Percentiles rank a stretch among this genome's conserved stretches.
These are phyloP conservation scores for Choloepus didactylus DNA, from an alignment of 2,797 vertebrate genomes.

Conservation along the genomic window DNA sequence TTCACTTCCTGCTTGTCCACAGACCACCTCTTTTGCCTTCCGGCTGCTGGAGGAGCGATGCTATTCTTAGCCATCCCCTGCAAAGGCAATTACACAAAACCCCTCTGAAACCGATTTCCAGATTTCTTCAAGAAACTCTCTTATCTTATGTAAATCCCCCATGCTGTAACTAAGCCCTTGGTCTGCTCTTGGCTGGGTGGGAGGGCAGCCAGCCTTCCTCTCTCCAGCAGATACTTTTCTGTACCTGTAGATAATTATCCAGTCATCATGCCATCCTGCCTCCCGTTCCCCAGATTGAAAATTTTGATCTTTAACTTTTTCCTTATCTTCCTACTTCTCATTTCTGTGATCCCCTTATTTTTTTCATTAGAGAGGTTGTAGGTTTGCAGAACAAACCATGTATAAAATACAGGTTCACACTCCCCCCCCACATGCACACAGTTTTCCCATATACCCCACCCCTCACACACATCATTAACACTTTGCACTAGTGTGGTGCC, in stretches of 20 bases:
- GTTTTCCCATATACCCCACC: too few relatives aligned
- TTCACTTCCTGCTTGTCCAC: constrained; percentile 24
- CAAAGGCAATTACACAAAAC: constrained; percentile 72
- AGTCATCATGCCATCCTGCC: background rate
- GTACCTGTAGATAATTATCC: constrained; percentile 22
- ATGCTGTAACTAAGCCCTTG: constrained; percentile 71
- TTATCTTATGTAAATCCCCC: constrained; percentile 68
- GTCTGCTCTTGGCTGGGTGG: constrained; percentile 65
- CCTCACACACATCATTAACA: too few relatives aligned
- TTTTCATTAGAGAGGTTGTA: too few relatives aligned
- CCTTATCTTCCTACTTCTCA: constrained; percentile 16
- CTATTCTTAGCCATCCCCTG: constrained; percentile 73
- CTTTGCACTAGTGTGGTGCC: too few relatives aligned
- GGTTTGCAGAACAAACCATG: too few relatives aligned
- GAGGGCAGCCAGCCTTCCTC: constrained; percentile 61
- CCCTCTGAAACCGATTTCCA: constrained; percentile 68
- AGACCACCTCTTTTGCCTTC: constrained; percentile 40
- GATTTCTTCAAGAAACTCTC: constrained; percentile 73
- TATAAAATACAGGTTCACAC: too few relatives aligned
- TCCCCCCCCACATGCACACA: too few relatives aligned
- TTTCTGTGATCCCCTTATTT: background rate
- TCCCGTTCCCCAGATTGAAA: constrained; percentile 14
- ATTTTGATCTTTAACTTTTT: constrained; percentile 34
- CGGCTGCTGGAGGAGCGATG: background rate
- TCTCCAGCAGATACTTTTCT: too few relatives aligned